phyloP scores from a whole-genome alignment of 2,888 invertebrate species.

The Campoplex capitator region DNA sequence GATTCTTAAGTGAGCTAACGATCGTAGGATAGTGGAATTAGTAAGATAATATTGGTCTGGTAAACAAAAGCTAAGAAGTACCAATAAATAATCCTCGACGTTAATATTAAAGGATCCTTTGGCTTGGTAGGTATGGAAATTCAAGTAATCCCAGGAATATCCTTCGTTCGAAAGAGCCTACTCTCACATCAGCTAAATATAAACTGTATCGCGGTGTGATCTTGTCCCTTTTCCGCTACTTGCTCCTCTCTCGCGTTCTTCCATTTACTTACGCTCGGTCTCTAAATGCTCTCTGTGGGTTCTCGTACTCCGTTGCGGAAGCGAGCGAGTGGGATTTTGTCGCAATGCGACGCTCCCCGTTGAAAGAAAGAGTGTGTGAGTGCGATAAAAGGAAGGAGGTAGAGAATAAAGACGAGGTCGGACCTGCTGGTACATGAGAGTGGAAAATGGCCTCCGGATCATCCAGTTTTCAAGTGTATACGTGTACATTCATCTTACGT shows the following conservation, averaged over 20 bases:
- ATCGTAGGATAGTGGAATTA: slow-evolving; percentile 44
- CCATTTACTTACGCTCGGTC: not conserved
- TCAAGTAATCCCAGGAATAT: slow-evolving; percentile 35
- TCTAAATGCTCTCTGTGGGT: not conserved
- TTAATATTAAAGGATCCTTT: slow-evolving; percentile 33
- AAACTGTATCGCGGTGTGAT: slow-evolving; percentile 63
- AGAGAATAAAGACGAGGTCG: slow-evolving; percentile 44
- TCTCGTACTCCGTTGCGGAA: slow-evolving; percentile 58
- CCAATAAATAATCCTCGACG: slow-evolving; percentile 47
- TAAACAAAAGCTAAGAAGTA: slow-evolving; percentile 47
- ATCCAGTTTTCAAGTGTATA: slow-evolving; percentile 44
- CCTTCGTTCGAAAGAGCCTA: slow-evolving; percentile 19
- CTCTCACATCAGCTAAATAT: slow-evolving; percentile 54
- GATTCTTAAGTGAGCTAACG: slow-evolving; percentile 22
- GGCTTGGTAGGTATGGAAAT: slow-evolving; percentile 36
- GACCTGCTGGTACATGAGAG: slow-evolving; percentile 37
- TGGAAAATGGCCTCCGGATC: slow-evolving; percentile 65
- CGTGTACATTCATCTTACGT: slow-evolving; percentile 10
- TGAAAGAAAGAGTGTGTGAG: slow-evolving; percentile 30
- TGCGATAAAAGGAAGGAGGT: not conserved
- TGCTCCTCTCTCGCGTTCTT: slow-evolving; percentile 32
- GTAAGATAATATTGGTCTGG: slow-evolving; percentile 53
- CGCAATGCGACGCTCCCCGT: slow-evolving; percentile 67
- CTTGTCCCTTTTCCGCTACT: slow-evolving; percentile 45
- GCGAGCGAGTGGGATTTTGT: slow-evolving; percentile 66